Percentiles rank a stretch among this genome's conserved stretches.
These are phyloP conservation scores for Heteromormyrus szaboi DNA, from an alignment of 2,797 vertebrate species.

Conservation along the genomic window DNA sequence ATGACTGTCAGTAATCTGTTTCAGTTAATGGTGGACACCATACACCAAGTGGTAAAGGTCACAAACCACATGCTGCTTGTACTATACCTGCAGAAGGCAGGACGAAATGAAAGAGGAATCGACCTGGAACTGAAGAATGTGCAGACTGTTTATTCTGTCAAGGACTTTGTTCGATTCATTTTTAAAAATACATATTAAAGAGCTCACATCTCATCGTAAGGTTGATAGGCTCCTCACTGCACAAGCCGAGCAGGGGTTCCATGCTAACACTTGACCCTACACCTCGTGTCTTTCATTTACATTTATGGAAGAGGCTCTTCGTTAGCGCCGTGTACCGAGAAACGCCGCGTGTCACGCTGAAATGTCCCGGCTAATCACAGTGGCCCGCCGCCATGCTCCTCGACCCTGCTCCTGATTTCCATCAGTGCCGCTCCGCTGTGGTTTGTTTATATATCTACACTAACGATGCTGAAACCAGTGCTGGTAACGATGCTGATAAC, in stretches of 20 bases:
- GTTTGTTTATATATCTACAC: constrained; percentile 35
- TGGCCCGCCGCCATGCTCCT: neutral
- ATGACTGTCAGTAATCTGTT: neutral
- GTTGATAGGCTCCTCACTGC: neutral
- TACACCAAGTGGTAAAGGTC: neutral
- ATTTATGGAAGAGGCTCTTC: neutral
- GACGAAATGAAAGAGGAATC: neutral
- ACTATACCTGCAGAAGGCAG: neutral
- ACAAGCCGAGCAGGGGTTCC: neutral
- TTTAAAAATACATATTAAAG: neutral
- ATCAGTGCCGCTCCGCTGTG: neutral
- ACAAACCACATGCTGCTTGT: neutral
- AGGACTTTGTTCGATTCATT: neutral
- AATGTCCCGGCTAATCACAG: neutral
- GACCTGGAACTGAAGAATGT: neutral
- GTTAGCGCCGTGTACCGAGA: neutral
- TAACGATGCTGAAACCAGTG: constrained; percentile 38
- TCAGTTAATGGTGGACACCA: neutral
- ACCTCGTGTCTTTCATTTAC: neutral
- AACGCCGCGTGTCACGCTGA: neutral
- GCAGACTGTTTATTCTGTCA: neutral
- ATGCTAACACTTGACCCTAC: neutral
- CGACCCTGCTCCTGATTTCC: neutral
- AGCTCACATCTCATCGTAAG: neutral
- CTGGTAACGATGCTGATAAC: constrained; percentile 4